Evolutionary conservation across 2,797 vertebrate genomes (phyloP).

Genomic region (Choloepus didactylus): DNA sequence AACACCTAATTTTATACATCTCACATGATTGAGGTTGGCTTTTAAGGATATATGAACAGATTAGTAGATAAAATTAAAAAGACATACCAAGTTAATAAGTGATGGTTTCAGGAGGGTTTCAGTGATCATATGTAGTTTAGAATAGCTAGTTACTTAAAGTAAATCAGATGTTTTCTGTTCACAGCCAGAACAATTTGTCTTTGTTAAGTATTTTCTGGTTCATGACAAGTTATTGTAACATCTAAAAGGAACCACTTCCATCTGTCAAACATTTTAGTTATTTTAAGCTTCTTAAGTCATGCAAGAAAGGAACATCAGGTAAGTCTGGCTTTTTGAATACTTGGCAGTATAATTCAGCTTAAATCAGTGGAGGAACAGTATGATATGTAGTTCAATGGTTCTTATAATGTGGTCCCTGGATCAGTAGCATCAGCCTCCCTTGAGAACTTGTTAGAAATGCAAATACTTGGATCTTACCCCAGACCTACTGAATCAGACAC

Average conservation of each 20-base stretch:
- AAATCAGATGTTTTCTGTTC: slow-evolving; percentile 68
- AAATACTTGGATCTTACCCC: background rate
- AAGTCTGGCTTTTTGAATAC: slow-evolving; percentile 54
- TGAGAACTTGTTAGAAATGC: slow-evolving; percentile 41
- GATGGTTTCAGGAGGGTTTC: slow-evolving; percentile 59
- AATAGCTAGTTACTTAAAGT: slow-evolving; percentile 57
- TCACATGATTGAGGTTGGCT: slow-evolving; percentile 83
- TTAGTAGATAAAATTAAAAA: slow-evolving; percentile 73
- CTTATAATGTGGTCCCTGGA: slow-evolving; percentile 9
- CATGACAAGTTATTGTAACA: slow-evolving; percentile 66
- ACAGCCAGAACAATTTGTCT: slow-evolving; percentile 52
- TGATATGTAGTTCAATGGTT: background rate
- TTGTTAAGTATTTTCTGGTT: slow-evolving; percentile 70
- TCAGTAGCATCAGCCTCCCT: background rate
- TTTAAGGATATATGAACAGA: slow-evolving; percentile 78
- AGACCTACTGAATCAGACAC: slow-evolving; percentile 49
- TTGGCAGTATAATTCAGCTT: slow-evolving; percentile 30
- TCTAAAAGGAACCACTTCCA: slow-evolving; percentile 56
- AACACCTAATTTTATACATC: slow-evolving; percentile 51
- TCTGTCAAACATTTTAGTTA: slow-evolving; percentile 70
- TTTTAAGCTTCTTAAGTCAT: slow-evolving; percentile 62
- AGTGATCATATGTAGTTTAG: slow-evolving; percentile 63
- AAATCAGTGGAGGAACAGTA: background rate
- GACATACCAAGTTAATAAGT: slow-evolving; percentile 79
- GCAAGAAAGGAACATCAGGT: slow-evolving; percentile 44